phyloP scores from a whole-genome alignment of 2,888 invertebrate species.

The Malthinus flaveolus region DNA sequence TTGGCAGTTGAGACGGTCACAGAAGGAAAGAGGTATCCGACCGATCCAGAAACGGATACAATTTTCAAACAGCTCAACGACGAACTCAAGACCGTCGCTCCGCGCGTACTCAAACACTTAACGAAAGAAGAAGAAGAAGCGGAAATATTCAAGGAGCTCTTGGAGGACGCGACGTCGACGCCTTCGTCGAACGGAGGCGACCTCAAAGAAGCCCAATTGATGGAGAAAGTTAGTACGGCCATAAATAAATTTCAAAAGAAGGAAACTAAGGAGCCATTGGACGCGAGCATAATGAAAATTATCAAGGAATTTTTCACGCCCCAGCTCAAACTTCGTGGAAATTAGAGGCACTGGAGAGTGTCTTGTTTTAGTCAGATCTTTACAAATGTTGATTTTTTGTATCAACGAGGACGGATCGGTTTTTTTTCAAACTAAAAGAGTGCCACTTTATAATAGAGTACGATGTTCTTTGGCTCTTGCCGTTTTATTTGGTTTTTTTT shows the following conservation, averaged over 20 bases:
- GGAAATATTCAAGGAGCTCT: slow-evolving; percentile 46
- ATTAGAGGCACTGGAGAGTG: not conserved
- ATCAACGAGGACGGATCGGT: no score
- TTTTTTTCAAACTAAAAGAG: no score
- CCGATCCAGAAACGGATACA: slow-evolving; percentile 33
- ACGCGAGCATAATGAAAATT: slow-evolving; percentile 47
- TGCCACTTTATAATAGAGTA: no score
- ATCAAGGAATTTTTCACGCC: slow-evolving; percentile 49
- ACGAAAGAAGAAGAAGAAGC: slow-evolving; percentile 44
- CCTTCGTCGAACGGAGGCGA: slow-evolving; percentile 16
- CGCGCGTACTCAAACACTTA: slow-evolving; percentile 26
- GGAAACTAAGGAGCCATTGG: slow-evolving; percentile 45
- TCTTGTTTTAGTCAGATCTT: slow-evolving; percentile 15
- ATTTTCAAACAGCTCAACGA: slow-evolving; percentile 44
- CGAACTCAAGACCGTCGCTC: slow-evolving; percentile 37
- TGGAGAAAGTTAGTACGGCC: slow-evolving; percentile 46
- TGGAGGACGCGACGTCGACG: slow-evolving; percentile 41
- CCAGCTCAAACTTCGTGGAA: slow-evolving; percentile 35
- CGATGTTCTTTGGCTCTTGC: no score
- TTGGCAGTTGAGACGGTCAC: slow-evolving; percentile 14
- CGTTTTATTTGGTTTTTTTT: no score
- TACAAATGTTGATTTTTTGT: not conserved
- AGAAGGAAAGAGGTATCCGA: slow-evolving; percentile 15
- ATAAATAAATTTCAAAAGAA: slow-evolving; percentile 46
- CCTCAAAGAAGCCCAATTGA: slow-evolving; percentile 40